Base-by-base conservation (phyloP, 2,113 vertebrate species). In the Macaca nemestrina region DNA sequence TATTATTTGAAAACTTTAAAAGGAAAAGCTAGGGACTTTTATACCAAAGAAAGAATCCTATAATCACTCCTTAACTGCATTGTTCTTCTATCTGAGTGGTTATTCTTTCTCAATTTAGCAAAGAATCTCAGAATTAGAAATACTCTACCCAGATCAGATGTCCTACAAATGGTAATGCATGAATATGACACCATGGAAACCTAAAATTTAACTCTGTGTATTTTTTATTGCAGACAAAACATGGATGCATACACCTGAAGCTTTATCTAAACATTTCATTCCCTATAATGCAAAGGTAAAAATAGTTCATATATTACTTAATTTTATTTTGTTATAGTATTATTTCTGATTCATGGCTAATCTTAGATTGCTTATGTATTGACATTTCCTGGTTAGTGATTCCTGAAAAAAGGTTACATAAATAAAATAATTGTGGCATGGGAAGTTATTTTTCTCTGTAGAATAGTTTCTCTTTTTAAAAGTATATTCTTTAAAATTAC, bases 201-300 rank as follows among this genome's bases (percentile, higher is more conserved):
- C 7, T 59, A 11, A 97, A 67, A 57, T 96, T 40, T 89, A 93
- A 88, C 94, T 76, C 92, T 97, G 87, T 97, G 81, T 99, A 78
- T 98, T 99, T 98, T 95, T 99, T 96, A 61, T 99, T 99, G 81
- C 99, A 99, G 99, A 99, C 98, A 99, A 99, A 99, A 99, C 99
- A 90, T 99, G 99, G 99, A 99, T 99, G 99, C 99, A 99, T 97
- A 99, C 99, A 16, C 99, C 99, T 25, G 99, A 99, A 89, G 99
- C 99, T 83, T 99, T 99, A 99, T 99, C 99, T 98, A 99, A 99
- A 98, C 99, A 99, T 98, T 99, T 99, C 98, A 99, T 99, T 97
- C 98, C 99, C 79, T 99, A 99, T 99, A 99, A 99, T 98, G 99
- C 98, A 97, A 99, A 99, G 99, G 99, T 99, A 99, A 97, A 99